Conservation (phyloP, 1,140 invertebrate genomes). For the Hypsibius dujardini region DNA sequence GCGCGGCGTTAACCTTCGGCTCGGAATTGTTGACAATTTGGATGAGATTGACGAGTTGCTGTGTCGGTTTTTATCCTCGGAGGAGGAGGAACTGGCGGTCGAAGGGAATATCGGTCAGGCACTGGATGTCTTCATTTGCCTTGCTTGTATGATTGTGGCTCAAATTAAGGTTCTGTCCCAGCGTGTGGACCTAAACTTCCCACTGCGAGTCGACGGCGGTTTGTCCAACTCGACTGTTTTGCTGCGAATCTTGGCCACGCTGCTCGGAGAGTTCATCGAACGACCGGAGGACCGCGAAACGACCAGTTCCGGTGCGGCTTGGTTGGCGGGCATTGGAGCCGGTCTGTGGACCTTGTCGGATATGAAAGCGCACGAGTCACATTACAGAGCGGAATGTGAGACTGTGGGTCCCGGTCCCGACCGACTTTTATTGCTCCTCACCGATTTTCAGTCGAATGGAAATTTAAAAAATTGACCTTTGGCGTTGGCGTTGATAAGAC, state of each 20-base stretch:
- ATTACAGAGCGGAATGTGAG: background rate
- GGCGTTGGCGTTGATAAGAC: background rate
- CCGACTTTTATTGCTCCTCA: background rate
- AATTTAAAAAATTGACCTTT: background rate
- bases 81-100: too few relatives aligned
- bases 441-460: background rate
- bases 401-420: background rate
- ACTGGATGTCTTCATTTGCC: too few relatives aligned
- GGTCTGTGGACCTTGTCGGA: background rate
- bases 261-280: background rate
- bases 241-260: background rate
- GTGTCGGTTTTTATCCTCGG: too few relatives aligned
- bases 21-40: background rate
- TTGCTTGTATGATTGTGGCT: too few relatives aligned
- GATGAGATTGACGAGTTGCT: too few relatives aligned
- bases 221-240: background rate
- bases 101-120: too few relatives aligned
- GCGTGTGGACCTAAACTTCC: background rate
- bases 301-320: background rate
- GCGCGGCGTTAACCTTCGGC: background rate
- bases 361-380: background rate
- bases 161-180: too few relatives aligned
- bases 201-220: conserved; percentile 6
- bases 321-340: background rate
- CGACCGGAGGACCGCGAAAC: background rate